Evolutionary conservation across 2,113 vertebrate species (phyloP).

Genomic region (Pluvialis apricaria): DNA sequence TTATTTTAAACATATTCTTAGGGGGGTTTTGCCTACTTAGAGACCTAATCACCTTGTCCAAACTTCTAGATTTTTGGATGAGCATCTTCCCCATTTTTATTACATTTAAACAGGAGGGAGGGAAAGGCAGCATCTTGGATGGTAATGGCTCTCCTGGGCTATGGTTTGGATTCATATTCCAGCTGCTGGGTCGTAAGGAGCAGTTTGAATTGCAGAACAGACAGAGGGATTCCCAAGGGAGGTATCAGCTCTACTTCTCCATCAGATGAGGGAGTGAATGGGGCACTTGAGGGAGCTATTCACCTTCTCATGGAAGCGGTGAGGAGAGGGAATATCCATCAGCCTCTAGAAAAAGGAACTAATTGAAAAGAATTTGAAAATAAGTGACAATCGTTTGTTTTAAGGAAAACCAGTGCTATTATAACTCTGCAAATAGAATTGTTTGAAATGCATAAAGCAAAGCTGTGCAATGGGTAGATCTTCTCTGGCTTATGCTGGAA

Average conservation of each 20-base stretch:
- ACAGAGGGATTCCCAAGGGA: not conserved
- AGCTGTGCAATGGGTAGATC: not conserved
- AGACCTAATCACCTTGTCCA: not conserved
- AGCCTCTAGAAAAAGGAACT: not conserved
- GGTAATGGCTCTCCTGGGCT: not conserved
- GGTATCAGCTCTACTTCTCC: not conserved
- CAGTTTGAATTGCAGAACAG: not conserved
- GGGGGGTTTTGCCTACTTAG: not conserved
- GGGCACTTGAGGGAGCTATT: conserved; percentile 56
- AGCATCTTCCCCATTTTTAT: not conserved
- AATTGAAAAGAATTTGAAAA: not conserved
- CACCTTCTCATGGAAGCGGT: not conserved
- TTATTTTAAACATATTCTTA: not conserved
- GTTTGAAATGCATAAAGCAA: not conserved
- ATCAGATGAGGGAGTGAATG: not conserved
- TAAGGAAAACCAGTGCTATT: not conserved
- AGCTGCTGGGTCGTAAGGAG: not conserved
- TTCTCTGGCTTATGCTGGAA: not conserved
- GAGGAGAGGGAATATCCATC: not conserved
- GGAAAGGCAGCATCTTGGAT: not conserved
- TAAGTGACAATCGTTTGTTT: not conserved
- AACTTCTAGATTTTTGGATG: not conserved
- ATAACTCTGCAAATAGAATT: not conserved
- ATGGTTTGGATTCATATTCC: not conserved
- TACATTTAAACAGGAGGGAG: not conserved